Conservation (phyloP, 2,113 vertebrate genomes). For the Serinus canaria region DNA sequence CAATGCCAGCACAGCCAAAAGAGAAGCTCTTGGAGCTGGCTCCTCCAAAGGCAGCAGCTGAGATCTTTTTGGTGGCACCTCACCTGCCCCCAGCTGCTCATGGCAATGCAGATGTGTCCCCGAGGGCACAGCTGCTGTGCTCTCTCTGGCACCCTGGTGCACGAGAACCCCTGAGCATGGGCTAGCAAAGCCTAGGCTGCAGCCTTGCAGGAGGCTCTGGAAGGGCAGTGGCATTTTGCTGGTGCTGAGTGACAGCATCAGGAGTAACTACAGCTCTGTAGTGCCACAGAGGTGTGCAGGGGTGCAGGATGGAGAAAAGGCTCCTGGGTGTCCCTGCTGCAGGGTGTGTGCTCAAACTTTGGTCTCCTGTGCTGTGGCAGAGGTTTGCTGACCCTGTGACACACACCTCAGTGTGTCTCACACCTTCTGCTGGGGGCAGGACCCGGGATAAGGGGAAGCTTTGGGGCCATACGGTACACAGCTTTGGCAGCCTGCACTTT, state of each 20-base stretch:
- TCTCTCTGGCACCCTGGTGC: not conserved
- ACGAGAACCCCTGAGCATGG: fast-evolving
- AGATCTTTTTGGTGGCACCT: not conserved
- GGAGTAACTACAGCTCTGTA: not conserved
- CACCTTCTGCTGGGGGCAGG: not conserved
- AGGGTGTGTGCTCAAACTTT: not conserved
- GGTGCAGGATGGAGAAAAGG: not conserved
- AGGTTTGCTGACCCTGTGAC: not conserved
- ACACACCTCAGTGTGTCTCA: fast-evolving
- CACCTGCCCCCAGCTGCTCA: not conserved
- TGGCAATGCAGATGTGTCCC: not conserved
- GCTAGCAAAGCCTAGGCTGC: not conserved
- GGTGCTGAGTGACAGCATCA: not conserved
- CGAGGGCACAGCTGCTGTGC: not conserved
- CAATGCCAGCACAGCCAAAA: not conserved
- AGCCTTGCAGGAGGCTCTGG: not conserved
- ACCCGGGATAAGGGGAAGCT: not conserved
- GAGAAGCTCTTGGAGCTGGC: fast-evolving
- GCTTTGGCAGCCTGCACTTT: slow-evolving; percentile 12
- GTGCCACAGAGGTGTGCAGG: fast-evolving
- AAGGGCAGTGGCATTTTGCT: not conserved
- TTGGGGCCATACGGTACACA: not conserved
- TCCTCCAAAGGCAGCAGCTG: not conserved
- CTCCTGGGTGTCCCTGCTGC: not conserved
- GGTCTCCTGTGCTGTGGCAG: not conserved